Percentiles rank a stretch among this genome's conserved stretches.
These are phyloP conservation scores for Chrysogorgia sp. DNA, from an alignment of 92 coral and sea anemone species.

Conservation along the genomic window DNA sequence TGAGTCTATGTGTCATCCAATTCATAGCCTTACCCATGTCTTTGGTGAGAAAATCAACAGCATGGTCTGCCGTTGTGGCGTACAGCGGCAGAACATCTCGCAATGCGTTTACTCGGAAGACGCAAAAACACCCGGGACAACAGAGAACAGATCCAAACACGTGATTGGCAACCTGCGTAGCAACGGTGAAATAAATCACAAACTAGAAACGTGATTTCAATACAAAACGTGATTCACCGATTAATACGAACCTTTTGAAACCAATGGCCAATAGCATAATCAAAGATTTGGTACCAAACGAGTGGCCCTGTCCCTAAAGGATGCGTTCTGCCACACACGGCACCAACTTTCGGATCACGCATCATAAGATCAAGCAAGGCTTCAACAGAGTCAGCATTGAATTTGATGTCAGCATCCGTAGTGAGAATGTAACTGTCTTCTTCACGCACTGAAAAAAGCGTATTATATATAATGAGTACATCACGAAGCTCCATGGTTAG, in stretches of 20 bases:
- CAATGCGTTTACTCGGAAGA: slow-evolving; percentile 83
- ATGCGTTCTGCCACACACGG: slow-evolving; percentile 94
- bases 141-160: slow-evolving; percentile 97
- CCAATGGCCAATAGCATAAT: slow-evolving; percentile 99
- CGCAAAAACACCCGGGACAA: slow-evolving; percentile 98
- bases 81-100: slow-evolving; percentile 90
- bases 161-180: slow-evolving; percentile 85
- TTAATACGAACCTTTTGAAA: slow-evolving; percentile 98
- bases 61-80: slow-evolving; percentile 76
- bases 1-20: too few relatives aligned
- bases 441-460: slow-evolving; percentile 73
- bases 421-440: slow-evolving; percentile 92
- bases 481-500: too few relatives aligned
- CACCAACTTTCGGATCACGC: slow-evolving; percentile 84
- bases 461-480: too few relatives aligned
- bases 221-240: too few relatives aligned
- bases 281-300: slow-evolving; percentile 98
- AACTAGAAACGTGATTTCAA: not conserved
- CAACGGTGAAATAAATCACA: not conserved
- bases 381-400: slow-evolving; percentile 91
- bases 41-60: slow-evolving; percentile 89
- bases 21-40: slow-evolving; percentile 90
- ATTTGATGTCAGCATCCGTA: slow-evolving; percentile 93
- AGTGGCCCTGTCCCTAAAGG: slow-evolving; percentile 91
- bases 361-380: slow-evolving; percentile 87